Evolutionary conservation across 2,888 invertebrate species (phyloP), one percentile per base, ranked within the genome.

Genomic region (Eremobia ochroleuca): DNA sequence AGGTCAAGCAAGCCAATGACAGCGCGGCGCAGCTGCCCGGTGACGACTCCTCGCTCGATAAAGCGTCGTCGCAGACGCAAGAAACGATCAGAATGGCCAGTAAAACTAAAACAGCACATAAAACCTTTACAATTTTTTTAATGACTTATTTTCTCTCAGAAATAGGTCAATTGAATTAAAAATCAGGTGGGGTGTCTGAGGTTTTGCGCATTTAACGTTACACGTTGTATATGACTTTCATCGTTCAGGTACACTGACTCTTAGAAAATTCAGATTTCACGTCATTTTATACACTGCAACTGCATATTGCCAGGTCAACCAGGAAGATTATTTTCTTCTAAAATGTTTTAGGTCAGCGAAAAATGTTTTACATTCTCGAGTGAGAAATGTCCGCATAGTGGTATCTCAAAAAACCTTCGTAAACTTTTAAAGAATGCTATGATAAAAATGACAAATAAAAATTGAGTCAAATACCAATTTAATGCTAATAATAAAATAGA

Each of bases 361-460:
- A 76, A 88, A 87, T 86, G 87, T 89, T 90, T 88, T 77, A 82
- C 83, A 89, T 90, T 91, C 85, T 83, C 64, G 62, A 49, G 52
- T 21, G 77, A 85, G 78, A 89, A 87, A 89, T 80, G 75, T 68
- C 18, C 28, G 5, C 18, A 52, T 9, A 25, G 4, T 66, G 46
- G 0, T 65, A 21, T 31, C 31, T 34, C 9, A 11, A 31, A 37
- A 76, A 46, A 31, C 4, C 1, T 21, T 13, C n/a, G 43, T 67
- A 49, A 59, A 59, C 3, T 77, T 59, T 1, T 21, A 11, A 85
- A 86, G 85, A 91, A 90, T 87, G 85, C 83, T 28, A 52, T 31
- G n/a, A 28, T 31, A 21, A 34, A 77, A 59, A 61, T 49, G 21
- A 15, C 15, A 40, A 52, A 25, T 18, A 59, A 78, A 66, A 78